Base-by-base conservation (phyloP, 1,140 invertebrate genomes). In the Drosophila ironensis region DNA sequence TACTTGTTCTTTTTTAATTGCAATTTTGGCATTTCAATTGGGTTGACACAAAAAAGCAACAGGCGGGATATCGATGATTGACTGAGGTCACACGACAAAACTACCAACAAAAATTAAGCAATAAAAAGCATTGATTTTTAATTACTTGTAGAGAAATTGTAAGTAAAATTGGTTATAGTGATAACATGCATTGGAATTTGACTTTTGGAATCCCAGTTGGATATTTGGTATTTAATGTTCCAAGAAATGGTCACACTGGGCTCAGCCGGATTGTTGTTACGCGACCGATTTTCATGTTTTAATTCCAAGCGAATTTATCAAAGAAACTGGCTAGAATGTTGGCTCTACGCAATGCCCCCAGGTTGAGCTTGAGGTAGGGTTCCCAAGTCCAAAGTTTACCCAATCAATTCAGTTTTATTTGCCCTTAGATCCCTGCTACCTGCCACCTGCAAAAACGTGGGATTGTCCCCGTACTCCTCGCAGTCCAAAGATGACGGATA, bases 391-490 rank as follows among this genome's bases (percentile, higher is more conserved):
- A 0, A n/a, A n/a, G n/a, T 17, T 6, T 3, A 40, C 8, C 38
- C 0, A n/a, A 0, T 30, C 2, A 56, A 2, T 0, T 28, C 8
- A 35, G 11, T 5, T 5, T 5, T 28, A 0, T 52, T 12, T 8
- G 7, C 28, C 52, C 9, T 16, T 28, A 82, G 77, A 19, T 54
- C 64, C 7, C 27, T 84, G 16, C 28, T 84, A 30, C 78, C 78
- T 57, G 47, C 78, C 27, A 53, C 28, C 12, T 73, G 35, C 22
- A 78, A 71, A 82, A 84, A 78, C 80, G 80, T 78, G 80, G 73
- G 51, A 14, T 24, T 53, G 17, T 30, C 46, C 4, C 53, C 41
- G 28, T 73, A 56, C 27, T 72, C 60, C 27, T 84, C 77, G 19
- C 51, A 81, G 41, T 73, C 80, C 8, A 86, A 84, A 17, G 71